These are phyloP conservation scores for Sarcophaga subvicina DNA, from an alignment of 2,888 invertebrate species.

Conservation along the genomic window DNA sequence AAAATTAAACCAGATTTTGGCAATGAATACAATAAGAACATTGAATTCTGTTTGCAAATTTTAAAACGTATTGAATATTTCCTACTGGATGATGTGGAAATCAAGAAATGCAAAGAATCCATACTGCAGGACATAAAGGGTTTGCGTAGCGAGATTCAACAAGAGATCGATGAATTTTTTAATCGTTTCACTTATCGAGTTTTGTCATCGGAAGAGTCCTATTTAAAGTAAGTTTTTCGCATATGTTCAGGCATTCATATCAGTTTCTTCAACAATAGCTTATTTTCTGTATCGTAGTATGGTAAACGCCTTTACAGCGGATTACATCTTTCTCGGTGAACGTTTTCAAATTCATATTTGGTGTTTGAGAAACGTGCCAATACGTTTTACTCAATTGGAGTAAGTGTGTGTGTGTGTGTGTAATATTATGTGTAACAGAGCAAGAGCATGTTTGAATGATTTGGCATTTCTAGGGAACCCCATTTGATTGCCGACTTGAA, in stretches of 20 bases:
- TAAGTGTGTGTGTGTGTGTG: constrained; percentile 66
- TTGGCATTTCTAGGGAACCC: constrained; percentile 70
- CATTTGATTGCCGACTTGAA: constrained; percentile 72
- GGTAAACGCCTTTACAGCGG: constrained; percentile 71
- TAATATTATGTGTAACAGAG: too few species aligned
- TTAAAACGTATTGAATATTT: constrained; percentile 67
- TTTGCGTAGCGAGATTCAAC: constrained; percentile 67
- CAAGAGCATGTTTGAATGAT: too few species aligned
- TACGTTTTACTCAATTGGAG: constrained; percentile 73
- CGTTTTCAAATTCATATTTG: constrained; percentile 76
- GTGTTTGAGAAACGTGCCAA: constrained; percentile 76
- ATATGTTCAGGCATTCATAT: too few species aligned
- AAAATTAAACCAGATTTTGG: constrained; percentile 70
- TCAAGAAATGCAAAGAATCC: constrained; percentile 11
- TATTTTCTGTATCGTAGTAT: constrained; percentile 66
- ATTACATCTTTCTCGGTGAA: constrained; percentile 72
- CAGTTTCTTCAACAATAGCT: not conserved
- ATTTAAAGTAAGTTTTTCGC: constrained; percentile 75
- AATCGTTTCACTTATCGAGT: constrained; percentile 76
- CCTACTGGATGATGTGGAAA: constrained; percentile 56
- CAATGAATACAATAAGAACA: constrained; percentile 69
- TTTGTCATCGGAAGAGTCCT: constrained; percentile 74
- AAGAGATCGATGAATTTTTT: constrained; percentile 72
- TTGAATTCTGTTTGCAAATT: constrained; percentile 65
- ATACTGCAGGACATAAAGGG: constrained; percentile 65